Conservation (phyloP, 2,797 vertebrate genomes). For the Epinephelus malabaricus region DNA sequence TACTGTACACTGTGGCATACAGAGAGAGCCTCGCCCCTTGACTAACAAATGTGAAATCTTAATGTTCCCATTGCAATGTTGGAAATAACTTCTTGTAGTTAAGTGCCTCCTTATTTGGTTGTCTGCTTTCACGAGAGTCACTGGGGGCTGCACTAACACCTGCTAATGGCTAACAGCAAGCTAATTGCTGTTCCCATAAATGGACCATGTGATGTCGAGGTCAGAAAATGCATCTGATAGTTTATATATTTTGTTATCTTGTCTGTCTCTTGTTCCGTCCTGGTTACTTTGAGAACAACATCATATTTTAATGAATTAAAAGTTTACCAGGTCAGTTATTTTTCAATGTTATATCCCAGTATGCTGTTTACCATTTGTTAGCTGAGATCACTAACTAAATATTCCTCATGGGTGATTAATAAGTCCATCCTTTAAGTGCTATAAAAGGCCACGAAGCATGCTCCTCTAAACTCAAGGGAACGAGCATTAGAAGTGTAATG, state of each 20-base stretch:
- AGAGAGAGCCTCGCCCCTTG: constrained; percentile 8
- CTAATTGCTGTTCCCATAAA: constrained; percentile 57
- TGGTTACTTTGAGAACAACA: constrained; percentile 2
- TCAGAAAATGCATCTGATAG: constrained; percentile 37
- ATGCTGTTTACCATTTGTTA: constrained; percentile 7
- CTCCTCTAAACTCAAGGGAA: constrained; percentile 57
- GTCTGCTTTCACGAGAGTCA: constrained; percentile 50
- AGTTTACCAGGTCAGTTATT: constrained; percentile 9
- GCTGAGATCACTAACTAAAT: constrained; percentile 39
- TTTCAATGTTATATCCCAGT: background rate
- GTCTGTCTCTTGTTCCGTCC: background rate
- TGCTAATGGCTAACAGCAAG: constrained; percentile 62
- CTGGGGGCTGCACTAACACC: constrained; percentile 64
- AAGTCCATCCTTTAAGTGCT: constrained; percentile 54
- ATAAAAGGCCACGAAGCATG: constrained; percentile 67
- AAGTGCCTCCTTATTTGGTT: constrained; percentile 72
- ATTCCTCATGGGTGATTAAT: constrained; percentile 49
- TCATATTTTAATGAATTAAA: background rate
- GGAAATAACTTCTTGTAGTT: constrained; percentile 67
- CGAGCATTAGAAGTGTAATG: constrained; percentile 38
- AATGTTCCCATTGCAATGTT: constrained; percentile 51
- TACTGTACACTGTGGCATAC: background rate
- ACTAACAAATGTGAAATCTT: constrained; percentile 53
- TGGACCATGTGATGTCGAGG: constrained; percentile 52
- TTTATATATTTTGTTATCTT: constrained; percentile 19